Percentiles rank a stretch among this genome's conserved stretches.
phyloP scores from a whole-genome alignment of 35 echinoderm and acorn worm genomes.

The Heliocidaris erythrogramma region DNA sequence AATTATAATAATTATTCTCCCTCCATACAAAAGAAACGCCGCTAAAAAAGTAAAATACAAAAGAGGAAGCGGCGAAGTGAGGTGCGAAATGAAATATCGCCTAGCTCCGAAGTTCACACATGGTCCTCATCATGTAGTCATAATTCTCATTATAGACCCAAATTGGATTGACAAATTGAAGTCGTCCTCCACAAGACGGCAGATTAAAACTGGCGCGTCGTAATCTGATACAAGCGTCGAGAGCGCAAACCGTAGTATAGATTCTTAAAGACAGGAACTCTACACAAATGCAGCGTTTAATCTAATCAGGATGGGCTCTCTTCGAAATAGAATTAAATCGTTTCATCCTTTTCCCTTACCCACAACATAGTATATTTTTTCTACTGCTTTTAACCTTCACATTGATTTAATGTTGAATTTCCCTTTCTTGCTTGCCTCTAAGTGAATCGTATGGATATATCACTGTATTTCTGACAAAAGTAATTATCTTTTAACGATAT shows the following conservation, averaged over 20 bases:
- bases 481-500: neutral
- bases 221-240: neutral
- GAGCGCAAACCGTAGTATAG: neutral
- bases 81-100: neutral
- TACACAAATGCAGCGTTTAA: neutral
- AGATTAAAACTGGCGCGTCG: neutral
- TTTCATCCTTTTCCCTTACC: neutral
- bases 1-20: constrained; percentile 13
- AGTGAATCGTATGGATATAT: neutral
- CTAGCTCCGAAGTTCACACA: neutral
- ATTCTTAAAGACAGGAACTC: neutral
- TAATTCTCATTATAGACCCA: neutral
- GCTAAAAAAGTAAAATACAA: neutral
- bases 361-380: no score
- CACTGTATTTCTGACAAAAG: neutral
- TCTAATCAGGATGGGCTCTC: neutral
- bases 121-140: constrained; percentile 16
- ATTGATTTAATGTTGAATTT: neutral
- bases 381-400: neutral
- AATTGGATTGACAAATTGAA: constrained; percentile 4
- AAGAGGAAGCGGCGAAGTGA: neutral
- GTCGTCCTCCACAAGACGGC: neutral
- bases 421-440: neutral
- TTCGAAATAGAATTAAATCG: neutral
- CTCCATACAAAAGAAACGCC: neutral